Evolutionary conservation across 1,140 invertebrate species (phyloP).

Genomic region (Drosophila ogumai): DNA sequence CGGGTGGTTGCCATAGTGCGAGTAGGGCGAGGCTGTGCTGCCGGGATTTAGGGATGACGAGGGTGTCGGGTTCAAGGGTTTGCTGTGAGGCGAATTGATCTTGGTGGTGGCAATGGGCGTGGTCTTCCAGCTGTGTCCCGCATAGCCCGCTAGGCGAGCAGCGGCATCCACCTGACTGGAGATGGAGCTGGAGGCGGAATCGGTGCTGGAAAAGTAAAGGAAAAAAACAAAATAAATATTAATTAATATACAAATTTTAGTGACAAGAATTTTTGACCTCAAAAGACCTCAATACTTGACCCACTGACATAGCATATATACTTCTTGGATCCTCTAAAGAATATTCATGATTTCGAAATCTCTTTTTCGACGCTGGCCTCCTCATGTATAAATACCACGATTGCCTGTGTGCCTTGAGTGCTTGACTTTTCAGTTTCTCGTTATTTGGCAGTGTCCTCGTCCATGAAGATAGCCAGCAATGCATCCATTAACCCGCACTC

Average conservation of each 20-base stretch:
- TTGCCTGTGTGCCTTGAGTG: constrained; percentile 16
- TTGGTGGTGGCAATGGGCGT: constrained; percentile 84
- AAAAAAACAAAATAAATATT: too few relatives aligned
- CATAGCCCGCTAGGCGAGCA: constrained; percentile 70
- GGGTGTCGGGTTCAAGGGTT: constrained; percentile 62
- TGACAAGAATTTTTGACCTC: background rate
- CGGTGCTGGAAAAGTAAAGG: constrained; percentile 42
- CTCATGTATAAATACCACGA: constrained; percentile 1
- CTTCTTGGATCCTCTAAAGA: background rate
- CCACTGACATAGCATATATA: background rate
- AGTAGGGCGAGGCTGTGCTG: constrained; percentile 46
- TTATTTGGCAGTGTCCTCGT: constrained; percentile 34
- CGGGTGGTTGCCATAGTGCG: constrained; percentile 54
- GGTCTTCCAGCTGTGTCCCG: constrained; percentile 84
- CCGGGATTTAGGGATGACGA: constrained; percentile 18
- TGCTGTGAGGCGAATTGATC: constrained; percentile 85
- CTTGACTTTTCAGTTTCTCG: constrained; percentile 28
- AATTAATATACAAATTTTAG: too few relatives aligned
- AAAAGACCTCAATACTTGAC: background rate
- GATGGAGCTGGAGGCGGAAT: constrained; percentile 78
- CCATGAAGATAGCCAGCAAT: constrained; percentile 38
- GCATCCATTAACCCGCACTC: constrained; percentile 46
- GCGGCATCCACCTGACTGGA: constrained; percentile 82
- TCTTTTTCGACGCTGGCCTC: background rate
- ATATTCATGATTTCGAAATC: background rate